phyloP scores from a whole-genome alignment of 2,113 vertebrate species.

The Varanus komodoensis region DNA sequence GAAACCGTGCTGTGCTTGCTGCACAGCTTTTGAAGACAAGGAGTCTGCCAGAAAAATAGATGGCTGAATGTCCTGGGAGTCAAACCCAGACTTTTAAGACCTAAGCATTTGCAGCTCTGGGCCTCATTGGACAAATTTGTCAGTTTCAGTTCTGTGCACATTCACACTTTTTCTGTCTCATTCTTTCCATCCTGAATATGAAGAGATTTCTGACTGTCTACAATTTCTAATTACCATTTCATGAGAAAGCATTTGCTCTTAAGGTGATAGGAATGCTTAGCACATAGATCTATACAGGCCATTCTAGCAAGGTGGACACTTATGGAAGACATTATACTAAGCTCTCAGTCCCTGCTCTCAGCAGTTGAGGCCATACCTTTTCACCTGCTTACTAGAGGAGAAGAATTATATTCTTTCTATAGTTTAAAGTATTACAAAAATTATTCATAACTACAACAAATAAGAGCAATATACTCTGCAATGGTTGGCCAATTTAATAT shows the following conservation, averaged over 20 bases:
- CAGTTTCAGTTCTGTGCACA: no score
- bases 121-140: no score
- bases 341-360: neutral
- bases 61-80: no score
- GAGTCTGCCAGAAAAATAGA: no score
- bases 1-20: no score
- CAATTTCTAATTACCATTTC: no score
- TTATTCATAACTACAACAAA: neutral
- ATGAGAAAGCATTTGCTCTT: neutral
- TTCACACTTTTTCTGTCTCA: no score
- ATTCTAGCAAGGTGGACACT: neutral
- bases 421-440: neutral
- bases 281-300: neutral
- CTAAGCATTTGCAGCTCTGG: no score
- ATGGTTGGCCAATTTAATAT: neutral
- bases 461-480: slow-evolving; percentile 11
- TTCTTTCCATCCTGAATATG: neutral
- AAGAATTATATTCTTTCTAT: neutral
- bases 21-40: no score
- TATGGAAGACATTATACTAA: neutral
- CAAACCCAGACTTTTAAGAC: no score
- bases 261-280: neutral
- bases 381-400: neutral
- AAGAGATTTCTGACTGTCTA: neutral
- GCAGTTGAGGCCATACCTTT: neutral